Evolutionary conservation across 2,888 invertebrate genomes (phyloP).

Genomic region (Carcina quercana): DNA sequence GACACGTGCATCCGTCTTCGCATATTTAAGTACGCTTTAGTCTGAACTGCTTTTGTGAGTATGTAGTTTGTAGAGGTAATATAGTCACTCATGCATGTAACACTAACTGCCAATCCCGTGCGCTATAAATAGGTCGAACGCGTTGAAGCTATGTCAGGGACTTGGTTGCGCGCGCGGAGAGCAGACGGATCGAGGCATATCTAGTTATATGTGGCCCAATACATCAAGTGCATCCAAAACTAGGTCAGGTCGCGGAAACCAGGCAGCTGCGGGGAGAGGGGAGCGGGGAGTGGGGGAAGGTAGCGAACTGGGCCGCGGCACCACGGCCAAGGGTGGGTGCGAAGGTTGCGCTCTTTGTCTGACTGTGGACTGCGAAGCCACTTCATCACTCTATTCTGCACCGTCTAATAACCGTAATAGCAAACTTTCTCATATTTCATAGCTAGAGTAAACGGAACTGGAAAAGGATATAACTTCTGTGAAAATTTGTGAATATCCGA

Average conservation of each 20-base stretch:
- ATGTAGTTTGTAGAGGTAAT: background rate
- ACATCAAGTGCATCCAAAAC: constrained; percentile 59
- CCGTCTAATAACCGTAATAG: constrained; percentile 4
- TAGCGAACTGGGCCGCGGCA: constrained; percentile 57
- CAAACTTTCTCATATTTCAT: background rate
- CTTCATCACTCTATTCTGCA: background rate
- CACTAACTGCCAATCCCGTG: constrained; percentile 5
- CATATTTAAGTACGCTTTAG: too few species aligned
- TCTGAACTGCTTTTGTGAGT: too few species aligned
- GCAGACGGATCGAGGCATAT: constrained; percentile 28
- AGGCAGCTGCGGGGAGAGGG: constrained; percentile 31
- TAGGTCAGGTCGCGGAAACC: constrained; percentile 59
- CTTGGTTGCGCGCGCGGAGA: constrained; percentile 29
- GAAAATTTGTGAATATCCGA: constrained; percentile 1
- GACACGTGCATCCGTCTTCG: background rate
- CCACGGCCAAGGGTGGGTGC: constrained; percentile 70
- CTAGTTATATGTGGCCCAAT: too few species aligned
- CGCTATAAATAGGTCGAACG: constrained; percentile 21
- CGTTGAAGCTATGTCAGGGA: constrained; percentile 24
- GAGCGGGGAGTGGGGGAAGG: constrained; percentile 25
- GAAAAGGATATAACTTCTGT: constrained; percentile 1
- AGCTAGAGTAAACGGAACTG: background rate
- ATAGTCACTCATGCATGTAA: background rate
- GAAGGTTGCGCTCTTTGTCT: constrained; percentile 61
- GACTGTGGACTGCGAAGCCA: constrained; percentile 19